Percentiles rank a stretch among this genome's conserved stretches.
Evolutionary conservation across 2,797 vertebrate species (phyloP).

Genomic region (Anniella stebbinsi): DNA sequence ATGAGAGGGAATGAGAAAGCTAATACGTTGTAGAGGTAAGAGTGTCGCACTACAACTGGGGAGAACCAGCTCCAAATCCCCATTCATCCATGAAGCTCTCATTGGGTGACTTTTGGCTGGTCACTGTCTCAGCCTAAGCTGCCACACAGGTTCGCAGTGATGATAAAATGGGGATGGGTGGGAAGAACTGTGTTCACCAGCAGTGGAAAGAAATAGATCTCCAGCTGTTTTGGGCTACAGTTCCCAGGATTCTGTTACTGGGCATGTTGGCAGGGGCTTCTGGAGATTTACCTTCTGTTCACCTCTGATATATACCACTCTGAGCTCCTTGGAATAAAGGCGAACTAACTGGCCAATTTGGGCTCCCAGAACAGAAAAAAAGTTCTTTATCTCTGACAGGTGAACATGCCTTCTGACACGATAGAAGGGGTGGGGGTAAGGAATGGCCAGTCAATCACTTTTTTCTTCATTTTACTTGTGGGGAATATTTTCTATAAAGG

Average conservation of each 20-base stretch:
- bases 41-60: not conserved
- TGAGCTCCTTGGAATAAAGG: not conserved
- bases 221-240: too few relatives aligned
- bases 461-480: not conserved
- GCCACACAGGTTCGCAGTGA: not conserved
- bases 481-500: not conserved
- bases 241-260: too few relatives aligned
- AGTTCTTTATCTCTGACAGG: not conserved
- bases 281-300: too few relatives aligned
- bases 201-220: too few relatives aligned
- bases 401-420: not conserved
- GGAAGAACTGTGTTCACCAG: not conserved
- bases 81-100: not conserved
- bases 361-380: not conserved
- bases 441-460: not conserved
- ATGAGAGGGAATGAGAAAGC: not conserved
- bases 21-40: not conserved
- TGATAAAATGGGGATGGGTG: not conserved
- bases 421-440: not conserved
- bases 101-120: not conserved
- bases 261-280: too few relatives aligned
- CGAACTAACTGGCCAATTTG: not conserved
- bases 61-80: not conserved
- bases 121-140: not conserved
- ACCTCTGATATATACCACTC: not conserved